phyloP scores from a whole-genome alignment of 2,888 invertebrate genomes.

The Aleiodes leptofemur region DNA sequence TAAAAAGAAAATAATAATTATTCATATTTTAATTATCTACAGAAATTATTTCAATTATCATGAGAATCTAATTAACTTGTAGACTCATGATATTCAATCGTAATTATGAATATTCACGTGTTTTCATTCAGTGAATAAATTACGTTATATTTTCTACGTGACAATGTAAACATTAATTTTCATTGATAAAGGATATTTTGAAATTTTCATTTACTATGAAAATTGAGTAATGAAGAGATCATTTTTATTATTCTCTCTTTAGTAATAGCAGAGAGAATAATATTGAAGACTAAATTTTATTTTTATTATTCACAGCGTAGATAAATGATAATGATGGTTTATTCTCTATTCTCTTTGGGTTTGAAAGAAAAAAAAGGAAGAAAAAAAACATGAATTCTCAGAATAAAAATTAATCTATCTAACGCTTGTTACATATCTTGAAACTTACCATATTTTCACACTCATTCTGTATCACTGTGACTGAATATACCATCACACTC shows the following conservation, averaged over 20 bases:
- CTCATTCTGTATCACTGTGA: conserved; percentile 42
- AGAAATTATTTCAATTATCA: neutral
- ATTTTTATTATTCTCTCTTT: neutral
- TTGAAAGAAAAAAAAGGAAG: neutral
- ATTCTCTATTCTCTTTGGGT: conserved; percentile 5
- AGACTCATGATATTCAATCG: conserved; percentile 21
- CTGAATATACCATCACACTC: conserved; percentile 58
- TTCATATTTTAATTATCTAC: neutral
- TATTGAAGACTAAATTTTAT: too few relatives aligned
- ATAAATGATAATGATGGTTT: conserved; percentile 4
- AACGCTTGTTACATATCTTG: conserved; percentile 31
- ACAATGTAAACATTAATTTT: conserved; percentile 6
- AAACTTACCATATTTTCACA: conserved; percentile 25
- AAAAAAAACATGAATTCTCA: conserved; percentile 18
- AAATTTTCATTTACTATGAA: conserved; percentile 6
- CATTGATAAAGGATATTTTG: conserved; percentile 11
- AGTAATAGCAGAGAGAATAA: too few relatives aligned
- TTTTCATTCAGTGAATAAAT: neutral
- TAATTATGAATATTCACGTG: neutral
- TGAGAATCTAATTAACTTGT: neutral
- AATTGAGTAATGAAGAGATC: neutral
- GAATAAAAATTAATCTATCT: conserved; percentile 13
- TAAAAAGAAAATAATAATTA: neutral
- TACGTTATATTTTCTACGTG: neutral
- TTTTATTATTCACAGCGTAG: too few relatives aligned